Evolutionary conservation across 2,888 invertebrate genomes (phyloP).

Genomic region (Drosophila greeni): DNA sequence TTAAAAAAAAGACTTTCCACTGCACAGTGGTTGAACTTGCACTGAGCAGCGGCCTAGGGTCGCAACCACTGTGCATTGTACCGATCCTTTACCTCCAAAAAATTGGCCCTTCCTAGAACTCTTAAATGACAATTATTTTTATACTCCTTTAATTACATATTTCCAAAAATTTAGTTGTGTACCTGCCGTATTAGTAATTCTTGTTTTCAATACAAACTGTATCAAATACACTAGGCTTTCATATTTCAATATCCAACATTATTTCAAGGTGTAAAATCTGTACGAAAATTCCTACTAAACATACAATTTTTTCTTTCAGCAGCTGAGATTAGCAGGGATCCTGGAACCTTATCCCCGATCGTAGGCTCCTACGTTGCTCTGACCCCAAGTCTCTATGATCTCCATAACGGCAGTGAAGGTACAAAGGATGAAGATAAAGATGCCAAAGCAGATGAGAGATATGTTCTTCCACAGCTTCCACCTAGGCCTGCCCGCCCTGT

Average conservation of each 20-base stretch:
- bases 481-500: slow-evolving; percentile 25
- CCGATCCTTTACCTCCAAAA: no score
- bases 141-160: not conserved
- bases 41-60: no score
- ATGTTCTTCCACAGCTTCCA: slow-evolving; percentile 50
- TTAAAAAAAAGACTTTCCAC: not conserved
- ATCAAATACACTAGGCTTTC: not conserved
- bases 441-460: slow-evolving; percentile 24
- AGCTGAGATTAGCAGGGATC: not conserved
- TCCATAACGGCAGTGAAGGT: not conserved
- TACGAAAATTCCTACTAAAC: not conserved
- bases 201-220: slow-evolving; percentile 1
- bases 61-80: no score
- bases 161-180: not conserved
- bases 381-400: slow-evolving; percentile 21
- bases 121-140: not conserved
- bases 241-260: not conserved
- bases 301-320: not conserved
- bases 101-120: no score
- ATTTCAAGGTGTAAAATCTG: not conserved
- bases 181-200: not conserved
- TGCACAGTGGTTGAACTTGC: no score
- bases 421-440: slow-evolving; percentile 21
- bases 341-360: not conserved
- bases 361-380: not conserved